Evolutionary conservation across 2,888 invertebrate species (phyloP), one percentile per base, ranked within the genome.

Genomic region (Arctia plantaginis): DNA sequence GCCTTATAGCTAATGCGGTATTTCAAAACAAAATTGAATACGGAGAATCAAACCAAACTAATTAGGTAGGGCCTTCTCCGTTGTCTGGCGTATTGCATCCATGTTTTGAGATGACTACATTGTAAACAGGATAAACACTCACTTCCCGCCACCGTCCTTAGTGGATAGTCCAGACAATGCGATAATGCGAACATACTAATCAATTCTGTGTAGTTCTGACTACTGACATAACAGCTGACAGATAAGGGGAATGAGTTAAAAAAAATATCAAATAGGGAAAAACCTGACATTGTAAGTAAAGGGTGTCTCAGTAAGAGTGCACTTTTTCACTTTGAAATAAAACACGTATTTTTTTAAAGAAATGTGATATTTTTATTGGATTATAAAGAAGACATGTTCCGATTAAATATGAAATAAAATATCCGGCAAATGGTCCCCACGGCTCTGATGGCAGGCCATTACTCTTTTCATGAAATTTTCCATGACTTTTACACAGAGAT

Each of bases 121-220:
- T 82, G 87, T 90, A 90, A 93, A 92, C 91, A 91, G 91, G 88
- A 91, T 93, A 93, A 94, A 89, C 86, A 86, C 89, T 81, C 66
- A 82, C 89, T 88, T 94, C 94, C 94, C 87, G 93, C 87, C 87
- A 77, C 71, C 65, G 80, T 89, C 86, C 88, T 89, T 84, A 82
- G 83, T 79, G 86, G 89, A 88, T 89, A 87, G 86, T 79, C 81
- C 77, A 80, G 82, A 84, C 85, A 80, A 82, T 84, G 84, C 76
- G 72, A 72, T 85, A 85, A 83, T 82, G 74, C 39, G 80, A 83
- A 85, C 77, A 85, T 73, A 76, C 77, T 81, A 78, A 82, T 82
- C 78, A 84, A 81, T 84, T 66, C 75, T 70, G 71, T 67, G 69
- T 62, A 67, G 18, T 44, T 27, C 62, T 62, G 62, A 12, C 67